Base-by-base conservation (phyloP, 30 jellyfish, hydroid and myxozoan species). In the Mastigias papua region DNA sequence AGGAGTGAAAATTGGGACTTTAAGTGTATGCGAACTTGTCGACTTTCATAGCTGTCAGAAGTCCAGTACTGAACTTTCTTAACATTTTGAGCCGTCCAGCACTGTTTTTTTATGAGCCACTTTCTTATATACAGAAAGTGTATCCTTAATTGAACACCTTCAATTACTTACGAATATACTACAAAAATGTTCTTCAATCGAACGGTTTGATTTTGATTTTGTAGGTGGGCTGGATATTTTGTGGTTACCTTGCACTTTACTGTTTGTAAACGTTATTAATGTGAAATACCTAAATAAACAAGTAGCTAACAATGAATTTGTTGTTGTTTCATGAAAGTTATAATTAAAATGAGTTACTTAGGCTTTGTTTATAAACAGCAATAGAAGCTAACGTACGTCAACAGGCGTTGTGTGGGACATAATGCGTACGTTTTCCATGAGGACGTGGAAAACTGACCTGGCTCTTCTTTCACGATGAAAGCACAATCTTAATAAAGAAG, bases 221-320 rank as follows among this genome's bases (percentile, higher is more conserved):
- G 67, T 54, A 54, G 83, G 83, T 72, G 83, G 83, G 83, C 83
- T 37, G 83, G 67, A 22, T 21, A 33, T 25, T 8, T n/a, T 21
- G 20, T 48, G 23, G 13, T 33, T 20, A 31, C 61, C 83, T 23
- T 21, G 68, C 15, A 19, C 42, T 35, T 15, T 21, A 26, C n/a
- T 72, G 68, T 72, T 72, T 72, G 31, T 34, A 72, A 72, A 72
- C 28, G 34, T 0, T 34, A 23, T 20, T 37, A 34, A 37, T n/a
- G 1, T 37, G 34, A 13, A 33, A 22, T 72, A 8, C 37, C 20
- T 72, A 72, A 72, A 72, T 72, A 72, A 72, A 34, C 42, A 34
- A 17, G 0, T 23, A 72, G 2, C 7, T 0, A 15, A 34, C 69
- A 72, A 72, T 37, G 42, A 42, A 35, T 9, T 5, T 72, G 83